phyloP scores from a whole-genome alignment of 35 echinoderm and acorn worm genomes.

The Ophiothrix spiculata region DNA sequence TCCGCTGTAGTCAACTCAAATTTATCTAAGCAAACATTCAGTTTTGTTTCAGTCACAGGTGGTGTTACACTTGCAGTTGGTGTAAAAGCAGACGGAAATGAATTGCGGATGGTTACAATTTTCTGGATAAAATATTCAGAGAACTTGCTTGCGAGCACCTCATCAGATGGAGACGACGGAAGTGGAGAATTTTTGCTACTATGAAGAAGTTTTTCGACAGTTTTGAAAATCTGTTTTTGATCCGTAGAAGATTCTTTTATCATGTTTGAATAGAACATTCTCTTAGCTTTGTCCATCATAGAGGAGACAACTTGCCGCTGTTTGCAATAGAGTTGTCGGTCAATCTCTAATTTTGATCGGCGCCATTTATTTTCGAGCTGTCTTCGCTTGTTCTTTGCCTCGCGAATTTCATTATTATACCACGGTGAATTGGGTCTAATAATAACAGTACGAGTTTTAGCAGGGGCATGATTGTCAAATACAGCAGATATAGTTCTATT shows the following conservation, averaged over 20 bases:
- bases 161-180: not conserved
- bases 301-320: slow-evolving; percentile 1
- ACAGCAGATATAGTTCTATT: not conserved
- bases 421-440: not conserved
- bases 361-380: slow-evolving; percentile 16
- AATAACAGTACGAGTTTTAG: not conserved
- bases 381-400: not conserved
- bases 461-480: slow-evolving; percentile 17
- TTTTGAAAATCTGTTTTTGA: not conserved
- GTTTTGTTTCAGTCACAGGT: too few species aligned
- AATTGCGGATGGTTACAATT: not conserved
- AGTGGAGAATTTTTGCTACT: not conserved
- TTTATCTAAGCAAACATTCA: not conserved
- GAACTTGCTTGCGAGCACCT: not conserved
- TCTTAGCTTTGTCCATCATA: slow-evolving; percentile 4
- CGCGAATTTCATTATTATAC: slow-evolving; percentile 17
- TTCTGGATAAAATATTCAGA: not conserved
- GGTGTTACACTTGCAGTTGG: too few species aligned
- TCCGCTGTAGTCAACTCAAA: slow-evolving; percentile 1
- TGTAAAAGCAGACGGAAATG: not conserved
- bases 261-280: not conserved
- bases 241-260: not conserved
- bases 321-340: not conserved
- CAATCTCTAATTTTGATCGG: not conserved
- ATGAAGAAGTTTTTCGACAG: slow-evolving; percentile 12